These are phyloP conservation scores for Drosophila rufa DNA, from an alignment of 1,140 invertebrate species.

Conservation along the genomic window DNA sequence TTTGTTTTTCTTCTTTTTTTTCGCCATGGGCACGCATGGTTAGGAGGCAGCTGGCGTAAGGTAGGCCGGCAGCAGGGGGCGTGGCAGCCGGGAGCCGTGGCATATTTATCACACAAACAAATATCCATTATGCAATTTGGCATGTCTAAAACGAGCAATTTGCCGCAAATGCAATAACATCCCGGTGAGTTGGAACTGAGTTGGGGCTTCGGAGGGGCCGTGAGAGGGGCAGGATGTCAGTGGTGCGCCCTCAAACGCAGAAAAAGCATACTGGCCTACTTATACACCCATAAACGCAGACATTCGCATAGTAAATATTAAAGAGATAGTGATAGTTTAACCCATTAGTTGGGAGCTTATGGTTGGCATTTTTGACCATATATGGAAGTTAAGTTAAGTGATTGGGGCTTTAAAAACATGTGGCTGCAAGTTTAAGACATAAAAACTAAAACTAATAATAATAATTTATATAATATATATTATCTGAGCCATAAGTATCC, in stretches of 20 bases:
- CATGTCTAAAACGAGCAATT: slow-evolving; percentile 50
- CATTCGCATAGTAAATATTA: slow-evolving; percentile 1
- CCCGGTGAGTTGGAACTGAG: slow-evolving; percentile 12
- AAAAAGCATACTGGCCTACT: slow-evolving; percentile 59
- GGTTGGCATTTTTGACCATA: not conserved
- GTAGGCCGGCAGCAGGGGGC: slow-evolving; percentile 4
- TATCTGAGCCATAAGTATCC: not conserved
- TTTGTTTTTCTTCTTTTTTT: slow-evolving; percentile 19
- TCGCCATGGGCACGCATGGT: slow-evolving; percentile 48
- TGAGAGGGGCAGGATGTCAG: slow-evolving; percentile 15
- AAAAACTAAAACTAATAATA: no score
- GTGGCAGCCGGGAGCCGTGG: slow-evolving; percentile 34
- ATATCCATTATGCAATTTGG: slow-evolving; percentile 63
- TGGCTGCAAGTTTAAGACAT: no score
- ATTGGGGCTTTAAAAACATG: no score
- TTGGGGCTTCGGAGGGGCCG: not conserved
- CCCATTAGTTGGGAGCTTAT: slow-evolving; percentile 1
- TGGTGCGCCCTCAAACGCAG: slow-evolving; percentile 42
- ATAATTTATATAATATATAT: no score
- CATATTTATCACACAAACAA: slow-evolving; percentile 55
- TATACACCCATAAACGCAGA: slow-evolving; percentile 20
- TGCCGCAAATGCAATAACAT: slow-evolving; percentile 49
- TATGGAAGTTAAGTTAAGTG: not conserved
- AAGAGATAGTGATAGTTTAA: slow-evolving; percentile 37
- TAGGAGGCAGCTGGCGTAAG: slow-evolving; percentile 10